Conservation (phyloP, 2,113 vertebrate species). For the Cephalopholis sonnerati region DNA sequence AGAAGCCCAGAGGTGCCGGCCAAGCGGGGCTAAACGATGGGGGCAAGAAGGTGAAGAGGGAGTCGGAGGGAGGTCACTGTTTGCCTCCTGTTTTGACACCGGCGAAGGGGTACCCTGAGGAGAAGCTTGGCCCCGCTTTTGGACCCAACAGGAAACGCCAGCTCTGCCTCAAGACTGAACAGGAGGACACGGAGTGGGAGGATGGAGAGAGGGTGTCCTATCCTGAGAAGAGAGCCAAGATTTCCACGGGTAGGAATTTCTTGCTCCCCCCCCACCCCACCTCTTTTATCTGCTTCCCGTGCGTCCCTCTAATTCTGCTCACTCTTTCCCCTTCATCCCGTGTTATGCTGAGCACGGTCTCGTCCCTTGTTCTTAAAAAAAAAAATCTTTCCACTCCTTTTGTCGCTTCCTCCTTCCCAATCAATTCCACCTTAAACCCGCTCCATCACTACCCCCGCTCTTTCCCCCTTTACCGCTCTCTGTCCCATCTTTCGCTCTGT, state of each 20-base stretch:
- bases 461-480: slow-evolving; percentile 35
- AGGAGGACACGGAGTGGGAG: slow-evolving; percentile 76
- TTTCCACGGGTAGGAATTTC: slow-evolving; percentile 67
- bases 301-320: slow-evolving; percentile 32
- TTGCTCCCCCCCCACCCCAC: background rate
- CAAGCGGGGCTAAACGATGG: slow-evolving; percentile 50
- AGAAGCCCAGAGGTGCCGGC: slow-evolving; percentile 28
- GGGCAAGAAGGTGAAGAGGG: slow-evolving; percentile 55
- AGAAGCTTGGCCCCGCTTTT: slow-evolving; percentile 77
- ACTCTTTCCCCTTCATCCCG: slow-evolving; percentile 13
- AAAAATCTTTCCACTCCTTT: slow-evolving; percentile 31
- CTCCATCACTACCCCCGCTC: slow-evolving; percentile 36
- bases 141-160: slow-evolving; percentile 88
- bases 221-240: slow-evolving; percentile 70
- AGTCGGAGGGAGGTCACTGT: slow-evolving; percentile 56
- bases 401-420: slow-evolving; percentile 54
- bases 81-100: slow-evolving; percentile 59
- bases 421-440: slow-evolving; percentile 73
- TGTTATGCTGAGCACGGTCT: slow-evolving; percentile 32
- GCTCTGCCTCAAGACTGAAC: slow-evolving; percentile 81
- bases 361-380: slow-evolving; percentile 35
- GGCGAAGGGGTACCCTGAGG: slow-evolving; percentile 58
- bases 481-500: slow-evolving; percentile 77
- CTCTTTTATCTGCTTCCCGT: slow-evolving; percentile 20
- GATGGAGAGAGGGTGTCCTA: slow-evolving; percentile 63